Evolutionary conservation across 2,888 invertebrate species (phyloP).

Genomic region (Trissonchulus sp.): DNA sequence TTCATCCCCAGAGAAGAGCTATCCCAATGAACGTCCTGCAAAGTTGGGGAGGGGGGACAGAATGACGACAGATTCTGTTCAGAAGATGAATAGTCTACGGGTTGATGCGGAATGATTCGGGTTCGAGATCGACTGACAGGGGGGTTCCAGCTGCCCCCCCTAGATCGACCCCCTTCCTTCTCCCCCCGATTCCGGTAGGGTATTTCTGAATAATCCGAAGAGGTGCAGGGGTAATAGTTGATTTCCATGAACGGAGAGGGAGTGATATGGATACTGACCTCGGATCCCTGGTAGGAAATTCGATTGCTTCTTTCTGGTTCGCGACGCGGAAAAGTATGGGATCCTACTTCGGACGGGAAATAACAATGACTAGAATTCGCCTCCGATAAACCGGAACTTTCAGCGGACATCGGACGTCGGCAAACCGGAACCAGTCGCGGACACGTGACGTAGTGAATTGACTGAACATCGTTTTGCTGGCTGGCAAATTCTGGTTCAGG

Average conservation of each 20-base stretch:
- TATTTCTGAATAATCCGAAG: not conserved
- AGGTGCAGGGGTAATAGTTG: not conserved
- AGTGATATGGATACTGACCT: slow-evolving; percentile 29
- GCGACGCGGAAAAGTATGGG: not conserved
- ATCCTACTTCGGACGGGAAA: not conserved
- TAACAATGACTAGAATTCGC: not conserved
- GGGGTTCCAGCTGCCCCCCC: not conserved
- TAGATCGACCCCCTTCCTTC: not conserved
- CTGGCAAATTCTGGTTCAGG: too few relatives aligned
- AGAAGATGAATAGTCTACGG: slow-evolving; percentile 25
- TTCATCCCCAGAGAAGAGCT: slow-evolving; percentile 30
- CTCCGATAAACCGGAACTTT: too few relatives aligned
- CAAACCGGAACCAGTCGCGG: not conserved
- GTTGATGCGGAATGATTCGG: slow-evolving; percentile 20
- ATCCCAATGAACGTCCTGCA: slow-evolving; percentile 29
- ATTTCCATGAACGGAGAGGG: slow-evolving; percentile 23
- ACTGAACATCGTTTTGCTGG: not conserved
- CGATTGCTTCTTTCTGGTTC: not conserved
- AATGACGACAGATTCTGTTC: slow-evolving; percentile 27
- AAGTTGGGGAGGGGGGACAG: not conserved
- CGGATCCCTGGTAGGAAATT: slow-evolving; percentile 30
- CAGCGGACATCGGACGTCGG: not conserved
- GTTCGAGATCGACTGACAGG: not conserved
- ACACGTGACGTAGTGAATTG: not conserved
- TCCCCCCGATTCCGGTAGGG: too few relatives aligned